Percentiles rank a stretch among this genome's conserved stretches.
phyloP scores from a whole-genome alignment of 2,797 vertebrate genomes.

The Dipus sagitta region DNA sequence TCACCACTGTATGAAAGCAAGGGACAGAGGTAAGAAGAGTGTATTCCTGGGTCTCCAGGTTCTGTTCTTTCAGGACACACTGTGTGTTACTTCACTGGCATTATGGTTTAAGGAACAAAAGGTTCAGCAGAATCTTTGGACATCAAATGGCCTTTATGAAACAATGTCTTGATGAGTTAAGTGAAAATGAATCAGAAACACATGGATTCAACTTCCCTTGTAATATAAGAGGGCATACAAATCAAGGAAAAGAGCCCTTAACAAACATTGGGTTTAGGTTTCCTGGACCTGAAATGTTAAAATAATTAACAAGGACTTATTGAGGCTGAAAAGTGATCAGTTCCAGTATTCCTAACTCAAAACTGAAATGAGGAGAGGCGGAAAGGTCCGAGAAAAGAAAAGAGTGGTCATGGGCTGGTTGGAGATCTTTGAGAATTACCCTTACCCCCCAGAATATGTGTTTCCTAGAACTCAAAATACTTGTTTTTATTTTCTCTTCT shows the following conservation, averaged over 20 bases:
- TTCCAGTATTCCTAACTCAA: slow-evolving; percentile 79
- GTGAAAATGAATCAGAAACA: slow-evolving; percentile 84
- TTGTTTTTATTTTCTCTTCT: slow-evolving; percentile 57
- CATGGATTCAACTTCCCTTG: slow-evolving; percentile 81
- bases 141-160: slow-evolving; percentile 82
- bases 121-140: slow-evolving; percentile 76
- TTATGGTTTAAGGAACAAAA: slow-evolving; percentile 69
- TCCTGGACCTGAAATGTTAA: slow-evolving; percentile 84
- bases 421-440: slow-evolving; percentile 54
- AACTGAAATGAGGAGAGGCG: slow-evolving; percentile 69
- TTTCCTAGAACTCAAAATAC: slow-evolving; percentile 42
- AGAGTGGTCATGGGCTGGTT: neutral
- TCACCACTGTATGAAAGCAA: neutral
- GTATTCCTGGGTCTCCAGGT: neutral
- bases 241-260: slow-evolving; percentile 81
- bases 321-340: slow-evolving; percentile 82
- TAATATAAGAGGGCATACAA: slow-evolving; percentile 83
- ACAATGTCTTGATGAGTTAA: slow-evolving; percentile 83
- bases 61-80: slow-evolving; percentile 51
- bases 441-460: neutral
- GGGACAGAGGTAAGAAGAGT: neutral
- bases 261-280: slow-evolving; percentile 82
- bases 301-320: slow-evolving; percentile 84
- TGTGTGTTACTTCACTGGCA: slow-evolving; percentile 25
- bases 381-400: slow-evolving; percentile 56